phyloP scores from a whole-genome alignment of 1,140 invertebrate species.

The Myzus persicae region DNA sequence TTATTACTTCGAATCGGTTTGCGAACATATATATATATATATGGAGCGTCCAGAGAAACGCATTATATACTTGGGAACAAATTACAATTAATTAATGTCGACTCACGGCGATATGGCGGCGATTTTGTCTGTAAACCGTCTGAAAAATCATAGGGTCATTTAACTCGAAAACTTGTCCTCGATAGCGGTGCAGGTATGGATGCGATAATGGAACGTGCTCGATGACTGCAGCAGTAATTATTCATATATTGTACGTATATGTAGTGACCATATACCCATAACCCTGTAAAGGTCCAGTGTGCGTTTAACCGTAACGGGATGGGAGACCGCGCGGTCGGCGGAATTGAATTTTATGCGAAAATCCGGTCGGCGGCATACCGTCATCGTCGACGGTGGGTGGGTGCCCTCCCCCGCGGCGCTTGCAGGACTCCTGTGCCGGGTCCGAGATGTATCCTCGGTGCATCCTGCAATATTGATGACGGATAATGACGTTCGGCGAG shows the following conservation, averaged over 20 bases:
- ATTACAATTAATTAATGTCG: not conserved
- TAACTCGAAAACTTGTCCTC: not conserved
- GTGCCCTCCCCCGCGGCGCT: not conserved
- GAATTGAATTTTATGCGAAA: not conserved
- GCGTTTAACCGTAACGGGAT: not conserved
- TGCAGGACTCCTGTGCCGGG: not conserved
- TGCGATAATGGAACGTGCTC: not conserved
- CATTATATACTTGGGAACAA: not conserved
- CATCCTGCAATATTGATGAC: constrained; percentile 21
- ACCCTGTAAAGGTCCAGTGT: not conserved
- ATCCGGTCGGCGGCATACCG: not conserved
- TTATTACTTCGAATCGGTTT: not conserved
- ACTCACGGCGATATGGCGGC: not conserved
- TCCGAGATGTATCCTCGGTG: not conserved
- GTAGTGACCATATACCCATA: not conserved
- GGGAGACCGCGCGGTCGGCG: no score
- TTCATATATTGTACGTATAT: not conserved
- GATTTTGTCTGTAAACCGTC: not conserved
- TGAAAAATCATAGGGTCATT: not conserved
- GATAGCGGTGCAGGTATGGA: no score
- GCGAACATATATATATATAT: not conserved
- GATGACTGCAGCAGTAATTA: not conserved
- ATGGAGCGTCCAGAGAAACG: not conserved
- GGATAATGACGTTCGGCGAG: not conserved
- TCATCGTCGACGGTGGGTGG: not conserved